phyloP scores from a whole-genome alignment of 92 coral and sea anemone species.

The Actinostola sp. region DNA sequence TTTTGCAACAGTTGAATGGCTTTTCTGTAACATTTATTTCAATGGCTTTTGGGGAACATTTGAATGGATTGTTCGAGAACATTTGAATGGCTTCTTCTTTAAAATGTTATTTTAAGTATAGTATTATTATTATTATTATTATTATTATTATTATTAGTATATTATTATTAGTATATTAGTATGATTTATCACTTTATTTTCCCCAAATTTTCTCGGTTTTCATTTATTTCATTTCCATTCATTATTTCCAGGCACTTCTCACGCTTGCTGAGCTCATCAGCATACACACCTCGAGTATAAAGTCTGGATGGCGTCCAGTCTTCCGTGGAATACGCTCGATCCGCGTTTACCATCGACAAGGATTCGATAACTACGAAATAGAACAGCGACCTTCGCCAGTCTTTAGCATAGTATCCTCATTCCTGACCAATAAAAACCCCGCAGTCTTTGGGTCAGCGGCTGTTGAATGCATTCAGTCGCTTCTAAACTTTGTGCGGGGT shows the following conservation, averaged over 20 bases:
- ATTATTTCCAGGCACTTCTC: conserved; percentile 62
- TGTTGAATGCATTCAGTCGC: conserved; percentile 85
- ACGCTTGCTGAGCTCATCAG: conserved; percentile 78
- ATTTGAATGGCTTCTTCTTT: too few species aligned
- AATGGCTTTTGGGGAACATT: too few species aligned
- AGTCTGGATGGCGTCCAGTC: conserved; percentile 97
- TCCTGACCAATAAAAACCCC: conserved; percentile 87
- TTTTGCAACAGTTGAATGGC: too few species aligned
- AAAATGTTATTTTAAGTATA: too few species aligned
- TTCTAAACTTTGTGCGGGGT: conserved; percentile 85
- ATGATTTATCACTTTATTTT: neutral
- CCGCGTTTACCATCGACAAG: conserved; percentile 47
- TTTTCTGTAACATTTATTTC: too few species aligned
- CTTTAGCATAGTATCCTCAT: conserved; percentile 80
- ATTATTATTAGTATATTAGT: too few species aligned
- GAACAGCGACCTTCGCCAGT: conserved; percentile 75
- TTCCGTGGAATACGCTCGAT: conserved; percentile 76
- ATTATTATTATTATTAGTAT: too few species aligned
- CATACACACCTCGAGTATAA: conserved; percentile 75
- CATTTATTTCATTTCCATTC: neutral
- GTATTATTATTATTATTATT: too few species aligned
- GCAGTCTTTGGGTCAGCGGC: conserved; percentile 95
- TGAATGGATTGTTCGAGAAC: too few species aligned
- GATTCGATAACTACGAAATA: conserved; percentile 51
- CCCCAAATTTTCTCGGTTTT: neutral